A percentile compares a stretch with the other conserved stretches of the same genome.
These are phyloP conservation scores for Calyptomena viridis DNA, from an alignment of 2,113 vertebrate species.

Conservation along the genomic window DNA sequence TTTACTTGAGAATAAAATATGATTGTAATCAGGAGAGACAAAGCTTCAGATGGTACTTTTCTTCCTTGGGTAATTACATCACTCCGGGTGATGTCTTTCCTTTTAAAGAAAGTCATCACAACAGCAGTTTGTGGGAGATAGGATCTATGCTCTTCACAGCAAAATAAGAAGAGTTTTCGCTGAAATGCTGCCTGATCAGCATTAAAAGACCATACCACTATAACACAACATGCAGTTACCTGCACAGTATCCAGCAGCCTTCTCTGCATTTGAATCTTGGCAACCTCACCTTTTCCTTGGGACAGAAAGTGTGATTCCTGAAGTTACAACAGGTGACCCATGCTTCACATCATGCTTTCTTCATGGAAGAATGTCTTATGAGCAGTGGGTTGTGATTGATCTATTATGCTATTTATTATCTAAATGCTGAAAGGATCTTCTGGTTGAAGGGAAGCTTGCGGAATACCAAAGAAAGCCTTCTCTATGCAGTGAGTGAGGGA, in stretches of 20 bases:
- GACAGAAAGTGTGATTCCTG: background rate
- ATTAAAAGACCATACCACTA: background rate
- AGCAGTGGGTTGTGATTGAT: background rate
- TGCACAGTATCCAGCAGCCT: background rate
- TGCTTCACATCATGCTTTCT: background rate
- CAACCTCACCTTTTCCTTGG: background rate
- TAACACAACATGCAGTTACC: background rate
- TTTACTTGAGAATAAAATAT: background rate
- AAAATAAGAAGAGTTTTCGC: background rate
- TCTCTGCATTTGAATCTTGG: background rate
- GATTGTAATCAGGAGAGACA: slow-evolving; percentile 38
- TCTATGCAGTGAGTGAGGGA: background rate
- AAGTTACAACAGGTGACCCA: background rate
- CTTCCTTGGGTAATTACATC: background rate
- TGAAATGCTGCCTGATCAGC: background rate
- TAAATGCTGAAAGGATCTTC: background rate
- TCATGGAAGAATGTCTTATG: background rate
- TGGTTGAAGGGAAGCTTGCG: background rate
- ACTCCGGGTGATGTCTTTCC: slow-evolving; percentile 1
- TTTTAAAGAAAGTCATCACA: slow-evolving; percentile 9
- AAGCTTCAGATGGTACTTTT: slow-evolving; percentile 11
- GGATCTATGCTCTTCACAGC: background rate
- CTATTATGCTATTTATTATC: background rate
- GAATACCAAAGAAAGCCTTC: background rate
- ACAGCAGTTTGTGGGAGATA: background rate